Percentiles rank a stretch among this genome's conserved stretches.
Evolutionary conservation across 2,113 vertebrate species (phyloP).

Genomic region (Nothoprocta pentlandii): DNA sequence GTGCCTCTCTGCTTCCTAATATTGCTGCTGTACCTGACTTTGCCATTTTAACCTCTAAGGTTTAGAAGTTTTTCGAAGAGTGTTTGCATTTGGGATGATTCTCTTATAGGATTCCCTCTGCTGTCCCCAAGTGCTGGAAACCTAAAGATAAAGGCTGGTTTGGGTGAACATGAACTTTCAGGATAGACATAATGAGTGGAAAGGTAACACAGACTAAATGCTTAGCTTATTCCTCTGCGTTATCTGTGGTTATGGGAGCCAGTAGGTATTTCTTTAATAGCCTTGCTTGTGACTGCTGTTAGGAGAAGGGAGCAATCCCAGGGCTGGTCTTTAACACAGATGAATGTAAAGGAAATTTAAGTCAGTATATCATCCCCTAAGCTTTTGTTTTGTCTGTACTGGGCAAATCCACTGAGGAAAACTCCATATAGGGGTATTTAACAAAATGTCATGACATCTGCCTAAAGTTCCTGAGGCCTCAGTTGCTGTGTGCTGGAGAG

Average conservation of each 20-base stretch:
- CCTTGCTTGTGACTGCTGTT: not conserved
- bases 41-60: not conserved
- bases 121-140: not conserved
- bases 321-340: not conserved
- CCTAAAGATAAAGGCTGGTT: not conserved
- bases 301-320: not conserved
- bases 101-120: not conserved
- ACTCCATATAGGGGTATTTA: not conserved
- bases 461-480: not conserved
- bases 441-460: not conserved
- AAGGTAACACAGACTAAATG: not conserved
- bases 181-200: not conserved
- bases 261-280: not conserved
- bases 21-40: not conserved
- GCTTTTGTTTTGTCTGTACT: not conserved
- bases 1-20: not conserved
- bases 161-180: not conserved
- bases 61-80: not conserved
- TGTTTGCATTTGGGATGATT: accelerated
- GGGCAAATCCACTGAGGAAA: not conserved
- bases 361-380: not conserved
- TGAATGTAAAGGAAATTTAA: not conserved
- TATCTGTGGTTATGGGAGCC: not conserved
- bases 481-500: not conserved
- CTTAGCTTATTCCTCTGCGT: not conserved